Percentiles rank a stretch among this genome's conserved stretches.
Evolutionary conservation across 2,888 invertebrate genomes (phyloP).

Genomic region (Gastrophysa polygoni): DNA sequence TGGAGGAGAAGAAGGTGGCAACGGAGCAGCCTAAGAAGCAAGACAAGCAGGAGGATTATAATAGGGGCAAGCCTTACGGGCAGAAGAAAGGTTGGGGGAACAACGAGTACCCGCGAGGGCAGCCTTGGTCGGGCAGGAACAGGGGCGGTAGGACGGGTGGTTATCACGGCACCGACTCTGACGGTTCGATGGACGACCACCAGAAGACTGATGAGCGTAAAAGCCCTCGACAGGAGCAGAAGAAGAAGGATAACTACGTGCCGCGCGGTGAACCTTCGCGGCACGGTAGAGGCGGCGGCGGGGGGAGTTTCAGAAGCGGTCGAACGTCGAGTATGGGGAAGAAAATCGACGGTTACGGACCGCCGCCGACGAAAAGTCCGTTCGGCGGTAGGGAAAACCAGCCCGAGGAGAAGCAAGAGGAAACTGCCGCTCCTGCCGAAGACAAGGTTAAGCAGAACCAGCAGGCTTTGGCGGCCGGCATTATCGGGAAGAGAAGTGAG

Average conservation of each 20-base stretch:
- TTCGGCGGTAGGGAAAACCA: constrained; percentile 66
- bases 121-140: constrained; percentile 31
- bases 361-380: constrained; percentile 80
- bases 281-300: constrained; percentile 81
- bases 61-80: constrained; percentile 40
- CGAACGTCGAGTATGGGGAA: constrained; percentile 62
- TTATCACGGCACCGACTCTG: constrained; percentile 72
- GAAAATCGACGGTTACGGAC: constrained; percentile 77
- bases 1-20: constrained; percentile 53
- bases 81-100: constrained; percentile 44
- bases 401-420: constrained; percentile 51
- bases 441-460: constrained; percentile 73
- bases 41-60: constrained; percentile 52
- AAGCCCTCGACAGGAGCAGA: constrained; percentile 48
- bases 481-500: constrained; percentile 51
- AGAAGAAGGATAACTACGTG: constrained; percentile 67
- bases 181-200: constrained; percentile 73
- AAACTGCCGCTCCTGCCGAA: constrained; percentile 51
- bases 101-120: constrained; percentile 39
- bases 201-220: constrained; percentile 64
- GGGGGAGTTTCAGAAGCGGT: constrained; percentile 48
- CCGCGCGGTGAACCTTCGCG: constrained; percentile 89
- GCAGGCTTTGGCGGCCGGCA: constrained; percentile 71
- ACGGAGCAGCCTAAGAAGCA: constrained; percentile 56
- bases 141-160: too few species aligned